Percentiles rank a stretch among this genome's conserved stretches.
Conservation (phyloP, 1,140 invertebrate genomes). For the Zaprionus gabonicus region DNA sequence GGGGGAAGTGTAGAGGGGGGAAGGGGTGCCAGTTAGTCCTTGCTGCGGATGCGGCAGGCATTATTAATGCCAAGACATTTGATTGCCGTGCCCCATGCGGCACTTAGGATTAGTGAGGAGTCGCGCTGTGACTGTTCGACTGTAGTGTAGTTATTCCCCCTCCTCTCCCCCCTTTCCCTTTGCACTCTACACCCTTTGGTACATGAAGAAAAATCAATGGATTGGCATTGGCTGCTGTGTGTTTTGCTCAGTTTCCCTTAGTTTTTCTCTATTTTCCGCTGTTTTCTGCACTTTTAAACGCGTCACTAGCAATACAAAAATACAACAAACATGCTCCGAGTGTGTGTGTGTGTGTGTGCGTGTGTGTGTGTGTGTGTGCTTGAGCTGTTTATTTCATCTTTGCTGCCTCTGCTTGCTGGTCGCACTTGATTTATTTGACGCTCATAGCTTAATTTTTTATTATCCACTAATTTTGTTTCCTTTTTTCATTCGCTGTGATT, state of each 20-base stretch:
- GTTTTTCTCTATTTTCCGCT: slow-evolving; percentile 21
- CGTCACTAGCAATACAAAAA: slow-evolving; percentile 59
- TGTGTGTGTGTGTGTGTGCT: slow-evolving; percentile 2
- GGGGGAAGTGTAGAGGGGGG: neutral
- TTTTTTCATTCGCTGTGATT: slow-evolving; percentile 1
- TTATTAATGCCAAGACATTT: slow-evolving; percentile 52
- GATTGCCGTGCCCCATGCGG: slow-evolving; percentile 39
- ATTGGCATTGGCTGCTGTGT: slow-evolving; percentile 63
- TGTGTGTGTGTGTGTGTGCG: slow-evolving; percentile 30
- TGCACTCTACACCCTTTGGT: neutral
- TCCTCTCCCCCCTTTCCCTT: neutral
- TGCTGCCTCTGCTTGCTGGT: slow-evolving; percentile 42
- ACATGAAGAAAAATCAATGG: slow-evolving; percentile 72
- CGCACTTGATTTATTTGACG: slow-evolving; percentile 75
- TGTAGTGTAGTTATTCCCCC: slow-evolving; percentile 29
- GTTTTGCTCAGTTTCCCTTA: slow-evolving; percentile 20
- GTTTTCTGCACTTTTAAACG: slow-evolving; percentile 78
- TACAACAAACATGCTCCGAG: slow-evolving; percentile 10
- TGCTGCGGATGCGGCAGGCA: slow-evolving; percentile 9
- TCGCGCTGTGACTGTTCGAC: slow-evolving; percentile 3
- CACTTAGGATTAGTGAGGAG: slow-evolving; percentile 41
- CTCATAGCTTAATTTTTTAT: slow-evolving; percentile 61
- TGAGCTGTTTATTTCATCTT: slow-evolving; percentile 11
- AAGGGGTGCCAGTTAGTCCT: slow-evolving; percentile 6
- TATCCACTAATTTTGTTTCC: slow-evolving; percentile 35